A percentile compares a stretch with the other conserved stretches of the same genome.
phyloP scores from a whole-genome alignment of 2,113 vertebrate genomes.

The Bubo bubo region DNA sequence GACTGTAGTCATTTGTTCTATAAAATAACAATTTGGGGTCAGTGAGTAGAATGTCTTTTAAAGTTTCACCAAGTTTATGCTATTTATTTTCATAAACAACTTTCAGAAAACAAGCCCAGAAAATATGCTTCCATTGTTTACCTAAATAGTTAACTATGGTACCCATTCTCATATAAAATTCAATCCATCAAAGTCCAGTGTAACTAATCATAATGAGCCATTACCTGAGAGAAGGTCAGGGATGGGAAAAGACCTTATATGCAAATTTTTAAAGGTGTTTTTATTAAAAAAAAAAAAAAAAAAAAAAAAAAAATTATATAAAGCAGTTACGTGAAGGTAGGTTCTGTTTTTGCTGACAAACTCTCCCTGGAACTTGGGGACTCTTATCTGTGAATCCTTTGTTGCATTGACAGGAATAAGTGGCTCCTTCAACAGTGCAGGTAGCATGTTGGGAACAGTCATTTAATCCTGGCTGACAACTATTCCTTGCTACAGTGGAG shows the following conservation, averaged over 20 bases:
- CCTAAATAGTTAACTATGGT: neutral
- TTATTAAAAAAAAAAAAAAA: neutral
- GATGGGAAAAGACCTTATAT: neutral
- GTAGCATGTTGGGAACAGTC: constrained; percentile 26
- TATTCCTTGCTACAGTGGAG: constrained; percentile 7
- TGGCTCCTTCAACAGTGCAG: neutral
- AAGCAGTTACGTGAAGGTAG: neutral
- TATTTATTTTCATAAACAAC: neutral
- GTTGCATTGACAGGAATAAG: constrained; percentile 28
- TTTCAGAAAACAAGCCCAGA: neutral
- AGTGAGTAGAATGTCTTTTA: neutral
- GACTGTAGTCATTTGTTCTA: neutral
- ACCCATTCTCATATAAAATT: neutral
- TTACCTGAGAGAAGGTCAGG: neutral
- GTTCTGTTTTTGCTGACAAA: neutral
- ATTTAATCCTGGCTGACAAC: neutral
- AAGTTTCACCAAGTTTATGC: neutral
- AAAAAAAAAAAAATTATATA: neutral
- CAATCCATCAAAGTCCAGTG: neutral
- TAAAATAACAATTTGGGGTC: neutral
- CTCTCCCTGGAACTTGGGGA: constrained; percentile 13
- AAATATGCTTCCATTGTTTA: neutral
- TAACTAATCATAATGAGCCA: neutral
- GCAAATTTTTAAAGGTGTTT: neutral
- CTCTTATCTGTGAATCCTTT: constrained; percentile 26